phyloP scores from a whole-genome alignment of 2,797 vertebrate genomes.

The Cossypha dichroa region DNA sequence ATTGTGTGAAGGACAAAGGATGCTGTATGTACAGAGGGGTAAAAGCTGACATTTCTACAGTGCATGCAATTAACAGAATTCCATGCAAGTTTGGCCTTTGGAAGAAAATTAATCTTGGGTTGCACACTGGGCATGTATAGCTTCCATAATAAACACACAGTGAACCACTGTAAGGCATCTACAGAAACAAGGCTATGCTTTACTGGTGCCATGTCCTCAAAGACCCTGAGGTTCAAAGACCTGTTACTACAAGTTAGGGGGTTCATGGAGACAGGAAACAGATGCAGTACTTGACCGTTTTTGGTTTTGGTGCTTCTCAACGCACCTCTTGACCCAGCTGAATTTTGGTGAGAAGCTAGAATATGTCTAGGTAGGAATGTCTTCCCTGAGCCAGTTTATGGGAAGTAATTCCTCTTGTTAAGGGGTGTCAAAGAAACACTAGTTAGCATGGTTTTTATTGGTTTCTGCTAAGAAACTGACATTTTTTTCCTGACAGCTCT shows the following conservation, averaged over 20 bases:
- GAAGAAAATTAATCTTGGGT: constrained; percentile 31
- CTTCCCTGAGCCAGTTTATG: neutral
- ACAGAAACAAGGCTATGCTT: neutral
- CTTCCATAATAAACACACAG: neutral
- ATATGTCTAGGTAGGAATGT: neutral
- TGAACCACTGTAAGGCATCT: neutral
- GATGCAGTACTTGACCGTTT: neutral
- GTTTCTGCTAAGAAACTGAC: neutral
- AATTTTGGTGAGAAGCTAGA: neutral
- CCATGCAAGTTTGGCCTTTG: neutral
- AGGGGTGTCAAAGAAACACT: neutral
- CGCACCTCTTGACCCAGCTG: neutral
- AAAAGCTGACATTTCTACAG: constrained; percentile 8
- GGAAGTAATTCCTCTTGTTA: neutral
- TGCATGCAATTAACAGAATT: constrained; percentile 42
- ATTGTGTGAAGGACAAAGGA: constrained; percentile 16
- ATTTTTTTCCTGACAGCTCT: neutral
- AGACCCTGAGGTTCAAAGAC: neutral
- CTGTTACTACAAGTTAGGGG: neutral
- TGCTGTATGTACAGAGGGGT: neutral
- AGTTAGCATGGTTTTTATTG: neutral
- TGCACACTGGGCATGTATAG: neutral
- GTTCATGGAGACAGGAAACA: neutral
- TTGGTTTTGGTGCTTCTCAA: neutral
- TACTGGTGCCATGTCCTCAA: neutral